Conservation (phyloP, 1,140 invertebrate species). For the Drosophila mayri region DNA sequence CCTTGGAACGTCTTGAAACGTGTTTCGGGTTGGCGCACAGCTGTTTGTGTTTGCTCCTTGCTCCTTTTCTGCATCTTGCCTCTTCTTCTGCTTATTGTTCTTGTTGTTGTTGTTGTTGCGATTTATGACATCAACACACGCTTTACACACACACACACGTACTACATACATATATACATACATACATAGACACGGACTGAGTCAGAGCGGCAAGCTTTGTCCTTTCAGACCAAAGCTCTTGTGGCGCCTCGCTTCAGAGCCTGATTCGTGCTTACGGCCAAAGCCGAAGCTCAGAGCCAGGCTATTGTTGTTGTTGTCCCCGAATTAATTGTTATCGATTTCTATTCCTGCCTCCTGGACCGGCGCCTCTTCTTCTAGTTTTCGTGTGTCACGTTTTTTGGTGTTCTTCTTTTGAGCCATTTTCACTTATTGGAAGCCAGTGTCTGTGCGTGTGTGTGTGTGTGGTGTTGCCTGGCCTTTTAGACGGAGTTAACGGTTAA, state of each 20-base stretch:
- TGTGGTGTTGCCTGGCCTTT: not conserved
- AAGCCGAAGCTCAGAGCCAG: conserved; percentile 9
- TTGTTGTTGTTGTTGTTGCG: conserved; percentile 8
- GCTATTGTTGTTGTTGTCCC: conserved; percentile 13
- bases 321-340: conserved; percentile 71
- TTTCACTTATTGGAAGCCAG: not conserved
- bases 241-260: conserved; percentile 32
- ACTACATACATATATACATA: conserved; percentile 18
- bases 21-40: conserved; percentile 59
- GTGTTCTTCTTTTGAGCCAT: not conserved
- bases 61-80: not conserved
- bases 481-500: not conserved
- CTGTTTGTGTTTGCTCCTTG: conserved; percentile 45
- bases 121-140: conserved; percentile 79
- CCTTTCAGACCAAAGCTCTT: conserved; percentile 64
- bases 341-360: conserved; percentile 17
- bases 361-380: not conserved
- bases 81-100: not conserved
- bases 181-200: conserved; percentile 13
- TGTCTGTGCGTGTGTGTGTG: not conserved
- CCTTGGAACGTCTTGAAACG: conserved; percentile 59
- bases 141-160: conserved; percentile 30
- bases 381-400: not conserved
- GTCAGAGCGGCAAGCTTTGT: conserved; percentile 55
- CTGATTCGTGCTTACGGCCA: conserved; percentile 60